Percentiles rank a stretch among this genome's conserved stretches.
Conservation (phyloP, 1,140 invertebrate genomes). For the Caenorhabditis briggsae region DNA sequence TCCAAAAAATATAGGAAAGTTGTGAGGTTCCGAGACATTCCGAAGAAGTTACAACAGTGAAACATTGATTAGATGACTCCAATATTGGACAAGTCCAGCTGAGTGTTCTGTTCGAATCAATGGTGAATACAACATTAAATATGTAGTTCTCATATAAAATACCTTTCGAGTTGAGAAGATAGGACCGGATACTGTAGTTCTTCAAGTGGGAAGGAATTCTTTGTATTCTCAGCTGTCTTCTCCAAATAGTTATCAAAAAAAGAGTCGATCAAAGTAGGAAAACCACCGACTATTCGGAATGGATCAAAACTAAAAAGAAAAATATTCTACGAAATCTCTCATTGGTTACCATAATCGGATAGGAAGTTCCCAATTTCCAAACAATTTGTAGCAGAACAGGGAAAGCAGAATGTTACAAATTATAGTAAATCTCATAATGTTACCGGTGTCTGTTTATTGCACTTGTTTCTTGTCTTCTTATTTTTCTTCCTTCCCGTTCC, state of each 20-base stretch:
- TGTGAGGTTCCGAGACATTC: background rate
- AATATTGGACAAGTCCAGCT: conserved; percentile 27
- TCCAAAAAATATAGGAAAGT: conserved; percentile 42
- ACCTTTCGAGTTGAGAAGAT: background rate
- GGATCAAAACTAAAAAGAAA: conserved; percentile 24
- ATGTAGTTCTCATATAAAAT: background rate
- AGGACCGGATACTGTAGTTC: conserved; percentile 7
- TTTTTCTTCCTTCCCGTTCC: background rate
- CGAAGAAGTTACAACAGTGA: conserved; percentile 11
- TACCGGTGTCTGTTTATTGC: background rate
- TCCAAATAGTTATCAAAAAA: conserved; percentile 3
- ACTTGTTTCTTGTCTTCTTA: background rate
- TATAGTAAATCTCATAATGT: conserved; percentile 3
- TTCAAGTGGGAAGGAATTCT: background rate
- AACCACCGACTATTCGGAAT: conserved; percentile 23
- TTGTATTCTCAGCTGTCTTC: background rate
- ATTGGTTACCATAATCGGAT: background rate
- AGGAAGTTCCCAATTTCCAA: conserved; percentile 40
- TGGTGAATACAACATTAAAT: background rate
- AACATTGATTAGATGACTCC: background rate
- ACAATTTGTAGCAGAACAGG: background rate
- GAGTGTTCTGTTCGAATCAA: background rate
- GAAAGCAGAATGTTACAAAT: conserved; percentile 3
- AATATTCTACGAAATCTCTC: background rate
- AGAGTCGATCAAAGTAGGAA: background rate